Base-by-base conservation (phyloP, 2,113 vertebrate genomes). In the Benitochromis conjunctus region DNA sequence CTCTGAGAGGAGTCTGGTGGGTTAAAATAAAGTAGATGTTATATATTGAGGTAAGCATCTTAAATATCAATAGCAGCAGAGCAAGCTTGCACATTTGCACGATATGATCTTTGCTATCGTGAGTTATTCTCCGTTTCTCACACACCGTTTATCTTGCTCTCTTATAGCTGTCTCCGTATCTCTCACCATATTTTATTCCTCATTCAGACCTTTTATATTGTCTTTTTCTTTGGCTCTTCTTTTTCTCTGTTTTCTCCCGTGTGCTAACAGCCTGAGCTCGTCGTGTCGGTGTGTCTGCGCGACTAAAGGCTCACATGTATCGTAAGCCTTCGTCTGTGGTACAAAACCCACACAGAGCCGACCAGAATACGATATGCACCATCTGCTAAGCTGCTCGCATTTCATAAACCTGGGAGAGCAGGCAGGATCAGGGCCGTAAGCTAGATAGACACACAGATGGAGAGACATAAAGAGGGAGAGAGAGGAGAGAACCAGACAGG, bases 321-420 rank as follows among this genome's bases (percentile, higher is more conserved):
- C 81, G 82, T 92, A 93, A 95, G 94, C 92, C 91, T 88, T 90
- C 91, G 86, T 95, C 92, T 94, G 94, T 90, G 92, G 89, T 93
- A 92, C 93, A 93, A 95, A 95, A 94, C 92, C 92, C 89, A 88
- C 90, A 86, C 82, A 84, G 94, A 91, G 93, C 93, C 86, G 83
- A 94, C 85, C 92, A 92, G 93, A 95, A 94, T 95, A 93, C 91
- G 91, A 93, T 94, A 94, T 93, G 93, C 90, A 94, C 92, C 94
- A 95, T 95, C 95, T 95, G 93, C 93, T 95, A 93, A 94, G 93
- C 93, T 92, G 94, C 93, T 93, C 91, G 82, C 91, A 88, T 95
- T 95, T 93, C 93, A 93, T 93, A 95, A 95, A 94, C 93, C 92
- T 94, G 93, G 89, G 91, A 91, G 93, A 94, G 93, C 90, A 90